Conservation (phyloP, 2,113 vertebrate species). For the Mohoua ochrocephala region DNA sequence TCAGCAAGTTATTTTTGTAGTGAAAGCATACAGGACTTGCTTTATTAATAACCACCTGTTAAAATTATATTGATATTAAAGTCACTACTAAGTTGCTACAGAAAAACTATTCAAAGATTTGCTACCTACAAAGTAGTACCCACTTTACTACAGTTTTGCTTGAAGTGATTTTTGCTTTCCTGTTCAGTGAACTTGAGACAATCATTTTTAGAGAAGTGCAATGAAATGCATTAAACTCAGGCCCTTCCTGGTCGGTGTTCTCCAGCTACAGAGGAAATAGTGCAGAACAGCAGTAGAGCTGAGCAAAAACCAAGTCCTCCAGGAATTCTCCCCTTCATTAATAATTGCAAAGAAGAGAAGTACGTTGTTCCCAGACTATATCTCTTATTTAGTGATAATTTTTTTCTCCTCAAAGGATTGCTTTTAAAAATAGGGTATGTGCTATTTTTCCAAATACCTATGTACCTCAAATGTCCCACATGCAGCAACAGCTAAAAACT, state of each 20-base stretch:
- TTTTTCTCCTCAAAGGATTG: background rate
- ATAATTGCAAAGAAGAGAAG: slow-evolving; percentile 12
- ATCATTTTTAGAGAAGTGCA: background rate
- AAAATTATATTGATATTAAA: background rate
- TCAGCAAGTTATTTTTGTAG: background rate
- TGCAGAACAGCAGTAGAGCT: background rate
- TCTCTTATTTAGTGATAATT: background rate
- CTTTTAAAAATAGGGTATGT: background rate
- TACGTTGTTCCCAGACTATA: background rate
- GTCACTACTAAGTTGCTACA: background rate
- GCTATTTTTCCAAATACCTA: background rate
- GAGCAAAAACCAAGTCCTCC: background rate
- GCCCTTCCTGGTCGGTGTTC: background rate
- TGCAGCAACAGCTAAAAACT: background rate
- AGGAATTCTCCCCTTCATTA: slow-evolving; percentile 17
- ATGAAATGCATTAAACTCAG: slow-evolving; percentile 9
- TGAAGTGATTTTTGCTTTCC: slow-evolving; percentile 2
- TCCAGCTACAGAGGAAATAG: slow-evolving; percentile 17
- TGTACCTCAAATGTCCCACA: background rate
- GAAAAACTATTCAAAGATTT: background rate
- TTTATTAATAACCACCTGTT: background rate
- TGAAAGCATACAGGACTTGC: background rate
- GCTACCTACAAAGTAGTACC: background rate
- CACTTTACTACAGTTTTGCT: background rate
- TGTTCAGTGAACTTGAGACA: slow-evolving; percentile 16